Base-by-base conservation (phyloP, 2,888 invertebrate genomes). In the Polymixis lichenea region DNA sequence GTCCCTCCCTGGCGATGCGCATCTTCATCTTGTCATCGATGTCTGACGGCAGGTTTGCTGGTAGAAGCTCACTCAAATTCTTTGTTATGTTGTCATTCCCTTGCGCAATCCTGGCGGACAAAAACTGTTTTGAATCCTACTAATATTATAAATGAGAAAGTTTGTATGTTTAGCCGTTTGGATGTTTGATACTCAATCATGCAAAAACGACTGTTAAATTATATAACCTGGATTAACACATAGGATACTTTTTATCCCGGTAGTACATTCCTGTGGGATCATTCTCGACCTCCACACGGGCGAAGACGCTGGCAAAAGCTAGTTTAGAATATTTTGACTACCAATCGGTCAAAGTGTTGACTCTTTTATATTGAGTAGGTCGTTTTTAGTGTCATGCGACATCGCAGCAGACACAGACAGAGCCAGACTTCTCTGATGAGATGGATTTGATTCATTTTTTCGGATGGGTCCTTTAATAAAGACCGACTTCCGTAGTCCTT, bases 1-100 rank as follows among this genome's bases (percentile, higher is more conserved):
- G 93, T 62, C 97, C 97, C 88, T 98, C 98, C 7, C 97, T 96
- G 75, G 92, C 82, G 87, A 94, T 95, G 85, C 93, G 92, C 80
- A 87, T 85, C 85, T 93, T 95, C 90, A 94, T 93, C 2, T 93
- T 92, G 58, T 94, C 93, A 72, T 95, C 93, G 32, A 96, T 85
- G 66, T 96, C 95, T 2, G 87, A 80, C 0, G 94, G 95, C 6
- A 96, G 78, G 72, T 93, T 90, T 0, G 90, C 85, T 4, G 92
- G 92, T 56, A 95, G 77, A 61, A 92, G 64, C 17, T 94, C 93
- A 80, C 93, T 95, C 9, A 94, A 89, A 70, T 95, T 95, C 75
- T 89, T 92, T 22, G 94, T 93, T 38, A 83, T 85, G 74, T 94
- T 95, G 7, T 93, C 93, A 58, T 92, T 98, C 97, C 68, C 86